Evolutionary conservation across 2,888 invertebrate species (phyloP), one percentile per base, ranked within the genome.

Genomic region (Sminthurinus aureus): DNA sequence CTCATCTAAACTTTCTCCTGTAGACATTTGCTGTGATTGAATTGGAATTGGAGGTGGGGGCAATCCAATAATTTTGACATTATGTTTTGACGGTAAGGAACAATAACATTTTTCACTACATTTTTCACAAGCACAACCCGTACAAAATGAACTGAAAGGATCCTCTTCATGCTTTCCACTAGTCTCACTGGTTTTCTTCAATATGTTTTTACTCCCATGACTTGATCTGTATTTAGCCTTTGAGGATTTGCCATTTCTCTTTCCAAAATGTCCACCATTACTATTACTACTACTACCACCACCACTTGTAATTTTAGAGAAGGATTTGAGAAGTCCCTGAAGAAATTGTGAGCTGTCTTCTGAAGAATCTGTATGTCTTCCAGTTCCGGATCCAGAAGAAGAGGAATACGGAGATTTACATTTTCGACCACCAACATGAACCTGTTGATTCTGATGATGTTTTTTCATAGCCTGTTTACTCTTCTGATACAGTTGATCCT

Each of bases 381-480:
- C 38, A 38, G 38, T 6, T 6, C 38, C 38, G 6, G 38, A 38
- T 4, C 38, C 38, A 38, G 38, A 38, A 38, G 38, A 38, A 38
- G 38, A 38, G 6, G 38, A 38, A 38, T 38, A 38, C 38, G 38
- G 38, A 38, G 38, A 38, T 58, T 58, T 58, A 58, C 58, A 58
- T 50, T 87, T 85, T 69, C 87, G 86, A 22, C 85, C 73, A 24
- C 79, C 22, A n/a, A 84, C 82, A 64, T 86, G 82, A 58, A 85
- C 84, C 83, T 87, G 87, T 90, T 94, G 94, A 38, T 38, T 38
- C 6, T 38, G 38, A 89, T 96, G 95, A 89, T 96, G 95, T 82
- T 95, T 93, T 85, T 95, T 93, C 96, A 97, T 96, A 85, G 96
- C 96, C 85, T 94, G 94, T 90, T 96, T 96, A 86, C 96, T 96